Evolutionary conservation across 2,113 vertebrate genomes (phyloP), one percentile per base, ranked within the genome.

Genomic region (Microtus oregoni): DNA sequence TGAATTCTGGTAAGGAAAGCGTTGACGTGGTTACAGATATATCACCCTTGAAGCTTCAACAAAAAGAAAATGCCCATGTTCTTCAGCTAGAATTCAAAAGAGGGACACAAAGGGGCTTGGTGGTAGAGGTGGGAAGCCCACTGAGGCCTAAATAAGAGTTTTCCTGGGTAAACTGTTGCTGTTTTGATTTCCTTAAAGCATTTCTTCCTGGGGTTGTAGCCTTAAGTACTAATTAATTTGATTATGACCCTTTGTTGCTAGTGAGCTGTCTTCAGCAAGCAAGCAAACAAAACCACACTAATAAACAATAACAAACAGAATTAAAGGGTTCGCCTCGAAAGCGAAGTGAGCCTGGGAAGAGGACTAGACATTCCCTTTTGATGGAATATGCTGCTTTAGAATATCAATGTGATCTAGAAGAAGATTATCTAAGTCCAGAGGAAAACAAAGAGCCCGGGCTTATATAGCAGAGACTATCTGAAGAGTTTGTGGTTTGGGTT

Each of bases 101-200:
- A 41, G 20, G 85, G 65, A 85, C 47, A 65, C 13, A 17, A 83
- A 83, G 55, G 50, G 92, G 7, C 28, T 88, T 72, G 10, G 14
- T 86, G 7, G 35, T 19, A 38, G 79, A 72, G 9, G 52, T 86
- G 47, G 19, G 63, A 38, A 83, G 58, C 26, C 77, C 7, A 67
- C 41, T 0, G 0, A 86, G 67, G 38, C 7, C 14, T 68, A 94
- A 82, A 26, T 13, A 72, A 90, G 65, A 67, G 24, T 79, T 94
- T 83, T 44, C 61, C 50, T 77, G 38, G 52, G 76, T 65, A 58
- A 90, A n/a, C 65, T 78, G 58, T 58, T 82, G 35, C 90, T 81
- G 30, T 77, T 90, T 95, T 96, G 81, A 94, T 95, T 97, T 95
- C 73, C 58, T 93, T 4, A 32, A 96, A n/a, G 13, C 47, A 89